Evolutionary conservation across 1,140 invertebrate species (phyloP), one percentile per base, ranked within the genome.

Genomic region (Oedothorax gibbosus): DNA sequence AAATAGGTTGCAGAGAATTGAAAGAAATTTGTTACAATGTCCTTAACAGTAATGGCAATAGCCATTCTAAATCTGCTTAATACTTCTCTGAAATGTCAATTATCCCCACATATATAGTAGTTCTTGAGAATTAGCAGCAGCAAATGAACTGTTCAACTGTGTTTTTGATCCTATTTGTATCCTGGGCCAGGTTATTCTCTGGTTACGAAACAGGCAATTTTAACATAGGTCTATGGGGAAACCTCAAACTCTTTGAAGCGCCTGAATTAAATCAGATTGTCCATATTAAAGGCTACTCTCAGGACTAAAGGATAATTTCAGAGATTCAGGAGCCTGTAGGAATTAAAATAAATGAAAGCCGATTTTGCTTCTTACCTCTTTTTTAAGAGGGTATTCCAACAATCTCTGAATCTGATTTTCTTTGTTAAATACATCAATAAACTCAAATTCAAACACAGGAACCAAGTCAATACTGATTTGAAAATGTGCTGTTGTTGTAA

Each of bases 361-460:
- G 4, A 18, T 68, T 35, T 11, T 18, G n/a, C n/a, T 64, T 64
- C 62, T 64, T 65, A 77, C 62, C 49, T 11, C 15, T 64, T 49
- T 10, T 35, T 51, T 10, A 8, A 65, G 57, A 51, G 62, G 50
- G 65, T 77, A 65, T 18, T 62, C 60, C 20, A 50, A 9, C 12
- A 77, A 64, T 50, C 21, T 64, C 7, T 77, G n/a, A 51, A 54
- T 77, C 4, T 9, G 49, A 18, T 18, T 64, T 49, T 35, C 35
- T 20, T 14, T 60, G 18, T 21, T 49, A 75, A 35, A 35, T 35
- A 60, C 18, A 75, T 35, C 15, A 49, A 35, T n/a, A 21, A 51
- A 18, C 21, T 68, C 0, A 18, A 77, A 77, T 12, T 18, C 6
- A 65, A 77, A 77, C n/a, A 65, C 75, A 21, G 75, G 75, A 15